Percentiles rank a stretch among this genome's conserved stretches.
phyloP scores from a whole-genome alignment of 1,140 invertebrate genomes.

The Gonioctena quinquepunctata region DNA sequence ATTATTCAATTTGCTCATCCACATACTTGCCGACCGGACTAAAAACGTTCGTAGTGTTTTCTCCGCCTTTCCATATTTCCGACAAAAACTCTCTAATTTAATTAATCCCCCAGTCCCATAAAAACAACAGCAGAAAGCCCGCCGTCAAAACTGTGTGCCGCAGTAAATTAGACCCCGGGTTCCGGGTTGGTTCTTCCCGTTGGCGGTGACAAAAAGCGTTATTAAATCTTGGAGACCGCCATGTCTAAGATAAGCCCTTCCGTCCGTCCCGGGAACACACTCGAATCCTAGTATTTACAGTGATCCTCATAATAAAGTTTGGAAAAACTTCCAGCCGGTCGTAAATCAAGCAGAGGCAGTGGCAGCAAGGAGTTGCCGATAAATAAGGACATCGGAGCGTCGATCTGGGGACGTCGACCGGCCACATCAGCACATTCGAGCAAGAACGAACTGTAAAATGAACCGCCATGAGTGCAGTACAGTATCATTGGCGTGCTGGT shows the following conservation, averaged over 20 bases:
- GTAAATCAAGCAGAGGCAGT: constrained; percentile 12
- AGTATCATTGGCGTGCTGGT: not conserved
- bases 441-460: constrained; percentile 7
- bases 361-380: constrained; percentile 8
- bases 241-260: constrained; percentile 22
- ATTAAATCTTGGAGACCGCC: constrained; percentile 19
- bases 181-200: not conserved
- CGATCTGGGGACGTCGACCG: not conserved
- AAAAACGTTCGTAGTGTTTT: not conserved
- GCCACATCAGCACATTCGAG: constrained; percentile 13
- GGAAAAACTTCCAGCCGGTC: constrained; percentile 14
- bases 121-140: constrained; percentile 1
- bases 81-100: constrained; percentile 4
- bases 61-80: not conserved
- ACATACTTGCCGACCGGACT: not conserved
- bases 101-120: not conserved
- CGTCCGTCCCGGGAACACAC: not conserved
- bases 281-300: constrained; percentile 10
- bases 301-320: constrained; percentile 27
- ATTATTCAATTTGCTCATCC: too few relatives aligned
- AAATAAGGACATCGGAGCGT: constrained; percentile 22
- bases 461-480: not conserved
- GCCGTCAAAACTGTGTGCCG: not conserved
- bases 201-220: constrained; percentile 12
- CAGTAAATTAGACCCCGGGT: not conserved